Base-by-base conservation (phyloP, 1,140 invertebrate species). In the Drosophila teissieri region DNA sequence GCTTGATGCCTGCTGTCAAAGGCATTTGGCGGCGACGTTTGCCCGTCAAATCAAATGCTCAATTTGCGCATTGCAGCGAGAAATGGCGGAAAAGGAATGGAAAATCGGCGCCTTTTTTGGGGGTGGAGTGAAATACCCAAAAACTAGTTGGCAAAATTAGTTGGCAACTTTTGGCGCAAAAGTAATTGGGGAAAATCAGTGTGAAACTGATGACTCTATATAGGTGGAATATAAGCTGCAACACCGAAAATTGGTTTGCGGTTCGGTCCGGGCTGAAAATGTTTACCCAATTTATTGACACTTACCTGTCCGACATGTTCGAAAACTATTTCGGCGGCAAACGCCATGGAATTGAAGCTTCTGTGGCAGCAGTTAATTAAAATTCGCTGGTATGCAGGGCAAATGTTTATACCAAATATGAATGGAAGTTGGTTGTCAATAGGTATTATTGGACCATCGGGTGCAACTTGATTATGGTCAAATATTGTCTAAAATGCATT, bases 1-100 rank as follows among this genome's bases (percentile, higher is more conserved):
- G 45, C 61, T 51, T 51, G 61, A 56, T 72, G 51, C 60, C 44
- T 60, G 69, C 54, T 76, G 83, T 84, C 81, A 84, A 81, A 81
- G 81, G 81, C 81, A 80, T 52, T 70, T 52, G 67, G 63, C 57
- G 72, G 37, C 75, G 54, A 63, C 72, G 69, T 74, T 74, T 74
- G 65, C 55, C 82, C 78, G 83, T 74, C 83, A 86, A 88, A 88
- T 88, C 79, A 88, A 88, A 88, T 88, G 83, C 84, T 77, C 85
- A 84, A 89, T 89, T 89, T 89, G 80, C 68, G 27, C 62, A 88
- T 88, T 88, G 84, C 79, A 22, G 15, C 37, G 36, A 34, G 37
- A 51, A 54, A 4, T 31, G 10, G 39, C 15, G 27, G 44, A 8
- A 69, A 67, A 48, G 8, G 40, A 52, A 40, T 53, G 56, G 39